Evolutionary conservation across 2,113 vertebrate species (phyloP).

Genomic region (Tragulus kanchil): DNA sequence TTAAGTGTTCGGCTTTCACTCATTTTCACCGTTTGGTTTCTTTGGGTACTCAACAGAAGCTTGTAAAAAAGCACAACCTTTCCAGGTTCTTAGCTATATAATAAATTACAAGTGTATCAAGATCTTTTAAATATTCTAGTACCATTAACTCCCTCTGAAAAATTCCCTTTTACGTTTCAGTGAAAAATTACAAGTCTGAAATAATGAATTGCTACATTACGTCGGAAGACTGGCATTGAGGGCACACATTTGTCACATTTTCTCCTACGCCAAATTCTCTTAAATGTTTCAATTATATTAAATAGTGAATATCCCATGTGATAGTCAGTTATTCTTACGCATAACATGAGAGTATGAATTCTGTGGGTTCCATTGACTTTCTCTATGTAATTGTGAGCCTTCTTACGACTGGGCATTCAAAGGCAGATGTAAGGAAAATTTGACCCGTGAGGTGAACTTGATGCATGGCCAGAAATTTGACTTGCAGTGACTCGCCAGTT

Average conservation of each 20-base stretch:
- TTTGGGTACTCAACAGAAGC: slow-evolving; percentile 20
- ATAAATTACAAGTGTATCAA: slow-evolving; percentile 45
- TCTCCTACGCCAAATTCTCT: not conserved
- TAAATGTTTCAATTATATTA: slow-evolving; percentile 24
- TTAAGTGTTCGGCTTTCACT: slow-evolving; percentile 61
- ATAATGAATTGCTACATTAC: slow-evolving; percentile 35
- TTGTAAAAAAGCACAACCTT: slow-evolving; percentile 29
- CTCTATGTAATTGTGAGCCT: not conserved
- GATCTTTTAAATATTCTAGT: not conserved
- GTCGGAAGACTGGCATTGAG: not conserved
- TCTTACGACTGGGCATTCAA: not conserved
- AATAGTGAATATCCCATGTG: not conserved
- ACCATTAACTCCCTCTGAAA: not conserved
- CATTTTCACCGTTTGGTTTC: slow-evolving; percentile 65
- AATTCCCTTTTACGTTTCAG: not conserved
- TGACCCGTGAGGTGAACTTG: not conserved
- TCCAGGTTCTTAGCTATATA: not conserved
- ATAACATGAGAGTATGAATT: not conserved
- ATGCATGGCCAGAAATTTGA: not conserved
- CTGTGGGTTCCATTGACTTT: not conserved
- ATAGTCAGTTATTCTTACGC: not conserved
- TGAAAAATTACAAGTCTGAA: slow-evolving; percentile 41
- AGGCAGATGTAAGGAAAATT: not conserved
- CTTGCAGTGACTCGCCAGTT: not conserved
- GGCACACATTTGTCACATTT: not conserved